A percentile compares a stretch with the other conserved stretches of the same genome.
Conservation (phyloP, 2,113 vertebrate genomes). For the Holacanthus passer region DNA sequence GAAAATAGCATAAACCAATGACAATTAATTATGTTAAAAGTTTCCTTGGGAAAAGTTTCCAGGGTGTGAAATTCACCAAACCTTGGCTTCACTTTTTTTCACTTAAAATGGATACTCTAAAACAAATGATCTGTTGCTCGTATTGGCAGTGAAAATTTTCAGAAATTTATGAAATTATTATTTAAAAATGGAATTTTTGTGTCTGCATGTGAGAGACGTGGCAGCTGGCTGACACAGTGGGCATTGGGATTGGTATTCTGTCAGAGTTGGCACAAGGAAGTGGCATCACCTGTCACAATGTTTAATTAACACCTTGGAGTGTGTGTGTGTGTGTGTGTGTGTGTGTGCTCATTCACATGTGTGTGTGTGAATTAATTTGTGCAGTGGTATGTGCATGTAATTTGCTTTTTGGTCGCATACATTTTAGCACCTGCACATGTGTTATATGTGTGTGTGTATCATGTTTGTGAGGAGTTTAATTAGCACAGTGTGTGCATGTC, state of each 20-base stretch:
- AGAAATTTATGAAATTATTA: not conserved
- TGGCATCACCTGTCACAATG: constrained; percentile 80
- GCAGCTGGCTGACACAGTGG: constrained; percentile 78
- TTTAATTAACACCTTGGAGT: constrained; percentile 80
- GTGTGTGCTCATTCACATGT: constrained; percentile 10
- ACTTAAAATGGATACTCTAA: not conserved
- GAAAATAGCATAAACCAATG: no score
- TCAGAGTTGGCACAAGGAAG: constrained; percentile 68
- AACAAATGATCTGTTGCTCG: not conserved
- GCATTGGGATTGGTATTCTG: constrained; percentile 59
- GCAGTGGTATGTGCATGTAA: constrained; percentile 1
- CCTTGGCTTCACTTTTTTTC: not conserved
- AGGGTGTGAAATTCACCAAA: not conserved
- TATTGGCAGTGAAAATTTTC: not conserved
- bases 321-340: constrained; percentile 31
- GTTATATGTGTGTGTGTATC: not conserved
- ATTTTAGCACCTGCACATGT: not conserved
- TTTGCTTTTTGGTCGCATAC: not conserved
- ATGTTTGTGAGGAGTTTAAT: constrained; percentile 49
- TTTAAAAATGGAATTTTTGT: not conserved
- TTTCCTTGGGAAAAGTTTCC: no score
- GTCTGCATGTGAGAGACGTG: constrained; percentile 36
- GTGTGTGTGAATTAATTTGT: constrained; percentile 1
- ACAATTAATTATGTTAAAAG: no score
- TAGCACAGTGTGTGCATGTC: constrained; percentile 31